Evolutionary conservation across 1,140 invertebrate species (phyloP), one percentile per base, ranked within the genome.

Genomic region (Brachionus manjavacas): DNA sequence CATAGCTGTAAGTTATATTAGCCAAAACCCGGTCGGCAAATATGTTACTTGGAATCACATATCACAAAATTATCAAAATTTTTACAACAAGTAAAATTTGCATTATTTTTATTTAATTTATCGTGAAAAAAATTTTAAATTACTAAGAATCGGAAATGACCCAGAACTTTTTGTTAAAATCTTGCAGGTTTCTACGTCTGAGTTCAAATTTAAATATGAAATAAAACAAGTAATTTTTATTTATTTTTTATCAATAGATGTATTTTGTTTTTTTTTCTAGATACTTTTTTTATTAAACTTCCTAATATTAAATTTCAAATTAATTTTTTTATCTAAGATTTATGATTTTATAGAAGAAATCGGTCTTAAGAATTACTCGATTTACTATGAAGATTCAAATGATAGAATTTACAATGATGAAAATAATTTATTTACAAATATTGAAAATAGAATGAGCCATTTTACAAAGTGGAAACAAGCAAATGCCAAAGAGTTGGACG

Each of bases 191-290:
- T 39, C 64, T 20, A 81, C 52, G 8, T 64, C 52, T 8, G 52
- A 81, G 23, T 81, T 81, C 16, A 60, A 81, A 23, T 81, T 81
- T 23, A 81, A 81, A 64, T 81, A 64, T 60, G 79, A 81, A 81
- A 81, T 81, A n/a, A 68, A 68, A 81, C 79, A 81, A 64, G 79
- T 81, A 76, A 49, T 23, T 49, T 41, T 23, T 20, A 23, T 16
- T 20, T 60, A 23, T 23, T 20, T 60, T 60, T 20, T 7, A 35
- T 35, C 31, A 35, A 35, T 35, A 35, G 7, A 35, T 35, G 2
- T 35, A 35, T 35, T 35, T 31, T 35, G n/a, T n/a, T n/a, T n/a
- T n/a, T n/a, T n/a, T n/a, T n/a, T n/a, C n/a, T n/a, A n/a, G n/a
- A n/a, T 35, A 35, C 4, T 35, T 35, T 35, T 35, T 35, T 35